Evolutionary conservation across 2,888 invertebrate species (phyloP), one percentile per base, ranked within the genome.

Genomic region (Xylocampa areola): DNA sequence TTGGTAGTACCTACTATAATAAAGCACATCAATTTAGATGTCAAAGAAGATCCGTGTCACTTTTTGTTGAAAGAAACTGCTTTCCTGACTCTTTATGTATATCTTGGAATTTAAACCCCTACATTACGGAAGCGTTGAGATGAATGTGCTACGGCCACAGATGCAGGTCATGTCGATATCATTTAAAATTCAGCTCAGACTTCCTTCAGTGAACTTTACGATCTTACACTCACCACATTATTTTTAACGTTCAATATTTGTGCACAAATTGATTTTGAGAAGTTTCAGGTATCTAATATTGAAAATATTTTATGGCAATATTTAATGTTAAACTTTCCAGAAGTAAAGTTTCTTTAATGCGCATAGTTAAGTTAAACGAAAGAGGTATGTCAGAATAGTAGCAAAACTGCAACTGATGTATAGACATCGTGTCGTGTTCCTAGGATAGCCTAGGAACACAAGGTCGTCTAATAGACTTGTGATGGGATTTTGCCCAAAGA

Each of bases 111-210:
- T 41, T 29, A 23, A 54, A 65, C 35, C 32, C 35, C 44, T 40
- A 64, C 35, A 64, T 49, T 37, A 51, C 11, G 14, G 10, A 1
- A 11, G 7, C 4, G 37, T 21, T n/a, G 35, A 30, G 48, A 49
- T 30, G 45, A 45, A 64, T 64, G 49, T 65, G 29, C 14, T 53
- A 13, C 40, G 13, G 10, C 41, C n/a, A 8, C 23, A 32, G 37
- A 66, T 71, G 50, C 66, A 43, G 71, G 49, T 66, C 58, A 19
- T 50, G 58, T 49, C 30, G 41, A 70, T 70, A 55, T 1, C 17
- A 53, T 60, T 68, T 40, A 59, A 54, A 44, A 72, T 67, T 50
- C 68, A 44, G 47, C 43, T 39, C 68, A 48, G 21, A 33, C 53
- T 21, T 36, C 44, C 27, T 21, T 13, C 35, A 21, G 25, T 27